These are phyloP conservation scores for Noctuana brunneofusca DNA, from an alignment of 2,888 invertebrate species.

Conservation along the genomic window DNA sequence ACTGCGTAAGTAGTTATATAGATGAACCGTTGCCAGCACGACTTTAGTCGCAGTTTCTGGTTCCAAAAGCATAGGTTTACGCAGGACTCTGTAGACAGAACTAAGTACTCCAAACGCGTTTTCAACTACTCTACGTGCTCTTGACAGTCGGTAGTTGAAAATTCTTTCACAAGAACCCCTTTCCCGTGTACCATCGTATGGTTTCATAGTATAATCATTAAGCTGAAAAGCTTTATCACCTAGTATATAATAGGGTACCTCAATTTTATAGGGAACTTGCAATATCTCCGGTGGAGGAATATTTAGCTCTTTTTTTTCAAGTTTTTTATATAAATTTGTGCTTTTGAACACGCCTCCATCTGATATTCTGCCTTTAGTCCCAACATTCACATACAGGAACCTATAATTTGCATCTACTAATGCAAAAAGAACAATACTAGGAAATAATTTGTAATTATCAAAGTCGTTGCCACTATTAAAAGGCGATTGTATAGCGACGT, in stretches of 20 bases:
- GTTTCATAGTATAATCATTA: conserved; percentile 36
- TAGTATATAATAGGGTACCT: conserved; percentile 4
- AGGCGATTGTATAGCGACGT: conserved; percentile 46
- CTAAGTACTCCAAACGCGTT: conserved; percentile 9
- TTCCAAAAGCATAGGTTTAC: conserved; percentile 43
- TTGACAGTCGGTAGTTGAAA: conserved; percentile 23
- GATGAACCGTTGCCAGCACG: conserved; percentile 37
- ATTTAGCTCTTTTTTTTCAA: conserved; percentile 39
- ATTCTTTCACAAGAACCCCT: conserved; percentile 31
- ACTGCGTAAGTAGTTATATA: conserved; percentile 42
- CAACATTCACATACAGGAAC: conserved; percentile 5
- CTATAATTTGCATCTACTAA: conserved; percentile 8
- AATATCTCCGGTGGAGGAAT: conserved; percentile 6
- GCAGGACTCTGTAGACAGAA: conserved; percentile 32
- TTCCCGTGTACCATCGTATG: conserved; percentile 31
- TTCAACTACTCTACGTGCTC: conserved; percentile 12
- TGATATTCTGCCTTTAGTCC: conserved; percentile 5
- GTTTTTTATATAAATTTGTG: conserved; percentile 41
- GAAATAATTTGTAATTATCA: conserved; percentile 30
- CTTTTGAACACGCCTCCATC: conserved; percentile 13
- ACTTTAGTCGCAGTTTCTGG: conserved; percentile 41
- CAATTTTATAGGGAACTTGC: conserved; percentile 9
- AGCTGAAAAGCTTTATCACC: conserved; percentile 13
- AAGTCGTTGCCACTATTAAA: conserved; percentile 45
- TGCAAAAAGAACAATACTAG: conserved; percentile 7